Evolutionary conservation across 2,797 vertebrate genomes (phyloP).

Genomic region (Gobionotothen gibberifrons): DNA sequence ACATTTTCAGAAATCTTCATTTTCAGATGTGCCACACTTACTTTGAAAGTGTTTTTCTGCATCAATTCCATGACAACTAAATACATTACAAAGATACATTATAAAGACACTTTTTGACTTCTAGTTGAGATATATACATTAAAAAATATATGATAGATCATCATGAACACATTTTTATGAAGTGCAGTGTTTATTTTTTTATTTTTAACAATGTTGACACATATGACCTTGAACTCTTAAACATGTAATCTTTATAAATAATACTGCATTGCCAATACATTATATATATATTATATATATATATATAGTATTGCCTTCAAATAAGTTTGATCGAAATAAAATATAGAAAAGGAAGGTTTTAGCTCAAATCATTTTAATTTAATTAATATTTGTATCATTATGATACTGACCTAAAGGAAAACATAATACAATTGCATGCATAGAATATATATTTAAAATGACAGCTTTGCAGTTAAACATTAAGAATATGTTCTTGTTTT

Average conservation of each 20-base stretch:
- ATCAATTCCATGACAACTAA: neutral
- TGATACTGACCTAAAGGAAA: neutral
- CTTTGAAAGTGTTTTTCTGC: constrained; percentile 9
- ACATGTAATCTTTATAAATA: neutral
- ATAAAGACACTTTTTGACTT: neutral
- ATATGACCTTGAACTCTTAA: constrained; percentile 13
- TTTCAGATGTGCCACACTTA: constrained; percentile 1
- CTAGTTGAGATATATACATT: neutral
- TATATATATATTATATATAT: too few relatives aligned
- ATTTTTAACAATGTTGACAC: neutral
- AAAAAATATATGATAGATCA: neutral
- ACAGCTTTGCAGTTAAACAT: neutral
- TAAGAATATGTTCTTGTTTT: constrained; percentile 3
- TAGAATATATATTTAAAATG: constrained; percentile 6
- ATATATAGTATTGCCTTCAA: too few relatives aligned
- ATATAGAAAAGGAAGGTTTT: neutral
- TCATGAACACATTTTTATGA: neutral
- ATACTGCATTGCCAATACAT: neutral
- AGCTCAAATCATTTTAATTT: constrained; percentile 2
- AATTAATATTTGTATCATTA: neutral
- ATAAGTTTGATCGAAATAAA: neutral
- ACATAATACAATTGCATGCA: too few relatives aligned
- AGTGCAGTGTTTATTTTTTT: neutral
- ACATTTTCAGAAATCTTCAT: neutral
- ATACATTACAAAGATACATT: neutral